phyloP scores from a whole-genome alignment of 2,113 vertebrate species.

The Forbesichthys papilliferus region DNA sequence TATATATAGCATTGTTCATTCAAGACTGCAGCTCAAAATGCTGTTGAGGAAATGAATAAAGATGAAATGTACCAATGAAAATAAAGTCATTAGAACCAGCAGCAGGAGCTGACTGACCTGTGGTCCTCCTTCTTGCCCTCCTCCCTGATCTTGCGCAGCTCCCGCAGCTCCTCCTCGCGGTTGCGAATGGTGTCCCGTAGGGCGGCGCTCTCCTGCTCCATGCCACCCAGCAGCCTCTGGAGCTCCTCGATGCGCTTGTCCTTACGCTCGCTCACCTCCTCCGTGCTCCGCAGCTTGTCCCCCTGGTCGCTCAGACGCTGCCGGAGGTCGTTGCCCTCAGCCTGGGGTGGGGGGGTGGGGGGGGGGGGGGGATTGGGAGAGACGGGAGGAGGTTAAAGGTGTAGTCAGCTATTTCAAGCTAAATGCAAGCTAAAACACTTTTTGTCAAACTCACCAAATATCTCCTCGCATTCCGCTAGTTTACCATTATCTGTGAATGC shows the following conservation, averaged over 20 bases:
- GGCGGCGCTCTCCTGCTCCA: slow-evolving; percentile 86
- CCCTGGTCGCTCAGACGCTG: slow-evolving; percentile 73
- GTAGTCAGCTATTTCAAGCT: too few relatives aligned
- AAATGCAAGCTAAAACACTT: too few relatives aligned
- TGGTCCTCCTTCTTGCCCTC: slow-evolving; percentile 73
- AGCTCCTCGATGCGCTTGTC: slow-evolving; percentile 81
- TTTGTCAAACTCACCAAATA: too few relatives aligned
- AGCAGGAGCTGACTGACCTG: slow-evolving; percentile 76
- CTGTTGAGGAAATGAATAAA: too few relatives aligned
- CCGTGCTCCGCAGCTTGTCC: slow-evolving; percentile 68
- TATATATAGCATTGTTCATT: too few relatives aligned
- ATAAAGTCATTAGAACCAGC: not conserved
- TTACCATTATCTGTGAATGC: too few relatives aligned
- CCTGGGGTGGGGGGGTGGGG: slow-evolving; percentile 57
- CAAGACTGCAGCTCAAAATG: too few relatives aligned
- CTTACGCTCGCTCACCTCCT: slow-evolving; percentile 69
- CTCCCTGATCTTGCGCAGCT: slow-evolving; percentile 72
- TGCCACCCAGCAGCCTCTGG: slow-evolving; percentile 81
- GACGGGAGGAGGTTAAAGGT: not conserved
- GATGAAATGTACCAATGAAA: too few relatives aligned
- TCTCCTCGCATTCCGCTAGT: too few relatives aligned
- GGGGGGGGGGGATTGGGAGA: not conserved
- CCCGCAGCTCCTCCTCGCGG: slow-evolving; percentile 78
- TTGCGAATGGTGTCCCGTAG: slow-evolving; percentile 78
- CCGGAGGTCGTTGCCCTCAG: slow-evolving; percentile 76